Evolutionary conservation across 2,888 invertebrate species (phyloP).

Genomic region (Corbicula japonica): DNA sequence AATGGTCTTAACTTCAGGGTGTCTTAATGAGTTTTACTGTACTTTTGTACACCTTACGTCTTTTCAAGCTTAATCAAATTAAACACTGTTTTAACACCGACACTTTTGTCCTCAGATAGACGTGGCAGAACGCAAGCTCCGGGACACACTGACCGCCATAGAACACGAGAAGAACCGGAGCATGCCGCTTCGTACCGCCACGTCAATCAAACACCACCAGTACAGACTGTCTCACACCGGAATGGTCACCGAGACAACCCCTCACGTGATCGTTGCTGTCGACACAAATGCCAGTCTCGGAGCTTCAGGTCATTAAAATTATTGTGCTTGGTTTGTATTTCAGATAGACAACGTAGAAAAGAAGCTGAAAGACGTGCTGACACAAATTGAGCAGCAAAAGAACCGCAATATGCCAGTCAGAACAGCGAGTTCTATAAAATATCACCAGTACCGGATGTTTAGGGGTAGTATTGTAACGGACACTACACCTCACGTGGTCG

Average conservation of each 20-base stretch:
- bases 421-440: conserved; percentile 59
- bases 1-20: too few relatives aligned
- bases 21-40: too few relatives aligned
- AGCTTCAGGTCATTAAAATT: conserved; percentile 39
- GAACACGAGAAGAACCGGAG: conserved; percentile 60
- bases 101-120: conserved; percentile 30
- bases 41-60: too few relatives aligned
- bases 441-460: conserved; percentile 58
- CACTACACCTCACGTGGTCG: conserved; percentile 49
- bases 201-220: conserved; percentile 65
- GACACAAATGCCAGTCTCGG: conserved; percentile 47
- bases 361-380: conserved; percentile 44
- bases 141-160: conserved; percentile 51
- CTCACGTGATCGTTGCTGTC: conserved; percentile 47
- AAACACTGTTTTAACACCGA: too few relatives aligned
- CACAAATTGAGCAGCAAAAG: conserved; percentile 54
- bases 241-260: conserved; percentile 60
- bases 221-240: conserved; percentile 55
- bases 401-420: conserved; percentile 52
- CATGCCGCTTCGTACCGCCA: conserved; percentile 61
- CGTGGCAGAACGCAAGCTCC: conserved; percentile 38
- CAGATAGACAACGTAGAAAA: conserved; percentile 25
- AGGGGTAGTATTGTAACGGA: conserved; percentile 36
- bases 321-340: too few relatives aligned
- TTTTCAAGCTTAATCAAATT: too few relatives aligned